phyloP scores from a whole-genome alignment of 2,113 vertebrate genomes.

The Fukomys damarensis region DNA sequence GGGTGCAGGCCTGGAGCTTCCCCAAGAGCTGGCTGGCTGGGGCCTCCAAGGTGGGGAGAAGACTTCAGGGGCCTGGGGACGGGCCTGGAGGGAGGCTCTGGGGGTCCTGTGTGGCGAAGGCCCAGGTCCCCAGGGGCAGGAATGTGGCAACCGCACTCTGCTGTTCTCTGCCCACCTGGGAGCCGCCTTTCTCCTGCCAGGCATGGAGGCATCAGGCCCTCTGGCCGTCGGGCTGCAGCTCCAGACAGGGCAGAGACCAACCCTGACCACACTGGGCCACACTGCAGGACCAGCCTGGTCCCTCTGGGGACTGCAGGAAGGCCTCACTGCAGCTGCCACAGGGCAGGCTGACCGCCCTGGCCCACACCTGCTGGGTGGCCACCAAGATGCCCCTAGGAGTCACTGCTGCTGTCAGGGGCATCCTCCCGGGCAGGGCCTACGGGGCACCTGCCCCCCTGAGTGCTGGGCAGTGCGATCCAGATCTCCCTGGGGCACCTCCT shows the following conservation, averaged over 20 bases:
- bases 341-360: not conserved
- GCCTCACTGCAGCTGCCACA: not conserved
- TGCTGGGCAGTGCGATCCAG: accelerated
- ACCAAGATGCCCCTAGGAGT: not conserved
- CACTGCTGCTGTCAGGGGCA: accelerated
- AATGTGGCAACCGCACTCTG: not conserved
- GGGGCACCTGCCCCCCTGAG: not conserved
- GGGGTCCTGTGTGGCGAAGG: not conserved
- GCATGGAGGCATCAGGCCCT: not conserved
- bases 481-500: not conserved
- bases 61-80: not conserved
- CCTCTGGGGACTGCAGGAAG: not conserved
- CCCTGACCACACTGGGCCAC: not conserved
- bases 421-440: not conserved
- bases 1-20: not conserved
- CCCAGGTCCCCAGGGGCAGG: not conserved
- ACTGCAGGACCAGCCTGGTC: not conserved
- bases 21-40: not conserved
- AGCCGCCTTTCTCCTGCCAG: not conserved
- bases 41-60: not conserved
- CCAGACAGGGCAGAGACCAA: too few relatives aligned
- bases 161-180: not conserved
- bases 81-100: not conserved
- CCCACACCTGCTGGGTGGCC: not conserved
- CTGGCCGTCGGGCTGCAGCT: not conserved